A percentile compares a stretch with the other conserved stretches of the same genome.
Conservation (phyloP, 2,113 vertebrate species). For the Chaetura pelagica region DNA sequence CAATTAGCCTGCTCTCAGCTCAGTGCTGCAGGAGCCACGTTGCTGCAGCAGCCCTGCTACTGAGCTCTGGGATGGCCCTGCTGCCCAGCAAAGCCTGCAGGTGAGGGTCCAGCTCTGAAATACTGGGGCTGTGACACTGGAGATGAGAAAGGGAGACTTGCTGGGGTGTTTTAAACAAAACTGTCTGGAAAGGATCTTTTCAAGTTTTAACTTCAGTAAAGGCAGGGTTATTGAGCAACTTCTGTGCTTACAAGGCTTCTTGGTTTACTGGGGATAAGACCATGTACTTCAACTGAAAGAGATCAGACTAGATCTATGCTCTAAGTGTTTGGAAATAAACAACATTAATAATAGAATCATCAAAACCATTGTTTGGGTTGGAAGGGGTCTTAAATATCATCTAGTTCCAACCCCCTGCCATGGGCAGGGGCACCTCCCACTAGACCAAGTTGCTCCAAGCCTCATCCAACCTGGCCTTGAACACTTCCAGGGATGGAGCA, state of each 20-base stretch:
- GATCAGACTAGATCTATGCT: not conserved
- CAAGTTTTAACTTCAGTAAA: not conserved
- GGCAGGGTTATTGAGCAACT: not conserved
- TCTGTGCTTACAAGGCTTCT: not conserved
- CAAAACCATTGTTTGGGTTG: too few species aligned
- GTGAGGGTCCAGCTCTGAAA: not conserved
- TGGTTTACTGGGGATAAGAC: not conserved
- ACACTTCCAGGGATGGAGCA: too few species aligned
- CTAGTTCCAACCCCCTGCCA: too few species aligned
- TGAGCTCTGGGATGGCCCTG: not conserved
- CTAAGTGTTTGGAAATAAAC: not conserved
- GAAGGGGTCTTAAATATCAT: too few species aligned
- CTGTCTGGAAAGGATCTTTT: not conserved
- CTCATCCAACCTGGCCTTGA: too few species aligned
- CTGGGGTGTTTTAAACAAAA: not conserved
- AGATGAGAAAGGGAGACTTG: not conserved
- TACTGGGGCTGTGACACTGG: not conserved
- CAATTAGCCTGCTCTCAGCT: constrained; percentile 1
- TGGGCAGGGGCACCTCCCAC: too few species aligned
- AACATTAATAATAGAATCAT: not conserved
- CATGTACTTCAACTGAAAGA: not conserved
- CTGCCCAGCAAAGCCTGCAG: not conserved
- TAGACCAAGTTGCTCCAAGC: too few species aligned
- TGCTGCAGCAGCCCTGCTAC: not conserved
- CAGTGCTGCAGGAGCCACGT: not conserved